A percentile compares a stretch with the other conserved stretches of the same genome.
Conservation (phyloP, 2,888 invertebrate genomes). For the Cancer borealis region DNA sequence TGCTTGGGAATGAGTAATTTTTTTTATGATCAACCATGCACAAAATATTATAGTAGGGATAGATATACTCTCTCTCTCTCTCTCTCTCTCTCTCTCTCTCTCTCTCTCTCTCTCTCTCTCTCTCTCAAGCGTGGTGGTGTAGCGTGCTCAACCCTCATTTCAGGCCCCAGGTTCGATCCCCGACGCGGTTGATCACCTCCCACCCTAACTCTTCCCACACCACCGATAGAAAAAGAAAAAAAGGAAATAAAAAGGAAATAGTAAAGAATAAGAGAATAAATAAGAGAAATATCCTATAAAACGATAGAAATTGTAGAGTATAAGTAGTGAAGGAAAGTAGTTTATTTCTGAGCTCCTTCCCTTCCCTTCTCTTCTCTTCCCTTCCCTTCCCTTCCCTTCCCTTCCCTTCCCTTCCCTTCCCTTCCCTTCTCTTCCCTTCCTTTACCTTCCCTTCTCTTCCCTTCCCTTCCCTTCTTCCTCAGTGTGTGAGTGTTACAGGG, state of each 20-base stretch:
- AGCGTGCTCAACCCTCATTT: background rate
- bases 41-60: background rate
- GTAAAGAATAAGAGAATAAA: background rate
- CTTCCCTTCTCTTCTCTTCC: background rate
- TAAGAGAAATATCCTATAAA: background rate
- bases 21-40: background rate
- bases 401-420: background rate
- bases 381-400: background rate
- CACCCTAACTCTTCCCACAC: background rate
- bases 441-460: background rate
- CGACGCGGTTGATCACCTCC: background rate
- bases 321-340: background rate
- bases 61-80: background rate
- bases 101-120: conserved; percentile 20
- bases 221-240: no score
- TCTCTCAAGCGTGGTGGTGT: background rate
- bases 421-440: no score
- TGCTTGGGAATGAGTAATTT: background rate
- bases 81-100: background rate
- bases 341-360: background rate
- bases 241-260: background rate
- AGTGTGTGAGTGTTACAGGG: no score
- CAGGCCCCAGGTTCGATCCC: background rate
- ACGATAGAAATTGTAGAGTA: background rate
- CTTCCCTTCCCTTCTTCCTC: background rate